Evolutionary conservation across 2,797 vertebrate species (phyloP).

Genomic region (Crocodylus rhombifer): DNA sequence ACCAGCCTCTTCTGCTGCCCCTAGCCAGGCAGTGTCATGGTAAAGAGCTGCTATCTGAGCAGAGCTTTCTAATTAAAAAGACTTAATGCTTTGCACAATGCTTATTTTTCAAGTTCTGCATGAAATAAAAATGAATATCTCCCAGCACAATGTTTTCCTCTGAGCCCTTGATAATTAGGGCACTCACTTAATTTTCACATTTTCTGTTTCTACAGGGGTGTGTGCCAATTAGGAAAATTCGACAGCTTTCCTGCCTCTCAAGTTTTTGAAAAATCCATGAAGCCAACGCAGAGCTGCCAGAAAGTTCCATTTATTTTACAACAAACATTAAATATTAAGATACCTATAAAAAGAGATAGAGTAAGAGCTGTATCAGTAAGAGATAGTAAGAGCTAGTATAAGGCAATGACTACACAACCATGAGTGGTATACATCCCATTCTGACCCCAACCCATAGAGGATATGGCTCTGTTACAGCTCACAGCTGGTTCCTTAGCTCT

Average conservation of each 20-base stretch:
- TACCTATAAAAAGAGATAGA: background rate
- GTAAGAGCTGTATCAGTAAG: background rate
- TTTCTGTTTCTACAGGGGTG: constrained; percentile 70
- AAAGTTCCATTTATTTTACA: constrained; percentile 44
- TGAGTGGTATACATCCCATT: background rate
- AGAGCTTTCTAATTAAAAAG: constrained; percentile 51
- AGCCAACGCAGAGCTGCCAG: constrained; percentile 41
- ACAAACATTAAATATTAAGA: constrained; percentile 60
- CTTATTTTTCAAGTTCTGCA: constrained; percentile 59
- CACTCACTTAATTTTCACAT: constrained; percentile 75
- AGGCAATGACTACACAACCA: too few species aligned
- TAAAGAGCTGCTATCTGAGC: constrained; percentile 50
- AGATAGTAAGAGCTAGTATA: background rate
- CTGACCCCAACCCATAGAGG: background rate
- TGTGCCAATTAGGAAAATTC: constrained; percentile 76
- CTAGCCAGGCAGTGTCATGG: background rate
- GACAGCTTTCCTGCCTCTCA: constrained; percentile 11
- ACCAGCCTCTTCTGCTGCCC: rapidly evolving
- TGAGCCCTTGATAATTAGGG: constrained; percentile 77
- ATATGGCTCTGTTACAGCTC: rapidly evolving
- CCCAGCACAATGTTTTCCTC: constrained; percentile 69
- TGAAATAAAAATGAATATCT: constrained; percentile 74
- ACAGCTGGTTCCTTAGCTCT: background rate
- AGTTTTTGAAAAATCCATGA: constrained; percentile 42
- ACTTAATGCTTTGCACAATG: constrained; percentile 15